A percentile compares a stretch with the other conserved stretches of the same genome.
phyloP scores from a whole-genome alignment of 2,797 vertebrate species.

The Gambusia yucatana region DNA sequence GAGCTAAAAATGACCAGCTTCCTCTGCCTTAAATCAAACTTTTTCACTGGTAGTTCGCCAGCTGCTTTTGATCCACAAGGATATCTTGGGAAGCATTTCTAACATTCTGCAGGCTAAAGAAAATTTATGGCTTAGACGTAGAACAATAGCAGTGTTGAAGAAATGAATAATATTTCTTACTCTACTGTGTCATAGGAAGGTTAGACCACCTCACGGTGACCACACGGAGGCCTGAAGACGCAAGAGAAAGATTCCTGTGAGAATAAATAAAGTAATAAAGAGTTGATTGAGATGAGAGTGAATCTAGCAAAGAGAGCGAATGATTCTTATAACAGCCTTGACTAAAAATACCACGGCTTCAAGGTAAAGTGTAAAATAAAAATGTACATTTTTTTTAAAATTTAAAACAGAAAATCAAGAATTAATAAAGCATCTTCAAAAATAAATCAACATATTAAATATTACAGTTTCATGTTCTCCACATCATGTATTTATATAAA shows the following conservation, averaged over 20 bases:
- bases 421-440: too few relatives aligned
- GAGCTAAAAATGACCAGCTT: conserved; percentile 32
- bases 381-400: background rate
- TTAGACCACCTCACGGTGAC: conserved; percentile 26
- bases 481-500: background rate
- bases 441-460: background rate
- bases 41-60: conserved; percentile 32
- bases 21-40: conserved; percentile 52
- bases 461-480: background rate
- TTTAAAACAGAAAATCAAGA: background rate
- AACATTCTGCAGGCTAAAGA: conserved; percentile 63
- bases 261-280: background rate
- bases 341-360: background rate
- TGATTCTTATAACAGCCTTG: background rate
- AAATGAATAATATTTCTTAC: conserved; percentile 46
- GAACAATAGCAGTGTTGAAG: conserved; percentile 54
- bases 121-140: conserved; percentile 47
- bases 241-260: background rate
- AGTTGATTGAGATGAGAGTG: background rate
- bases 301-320: background rate
- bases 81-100: conserved; percentile 41
- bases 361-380: background rate
- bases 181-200: conserved; percentile 28
- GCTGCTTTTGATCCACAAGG: conserved; percentile 55
- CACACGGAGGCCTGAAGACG: conserved; percentile 13